Evolutionary conservation across 2,888 invertebrate genomes (phyloP).

Genomic region (Amiota minor): DNA sequence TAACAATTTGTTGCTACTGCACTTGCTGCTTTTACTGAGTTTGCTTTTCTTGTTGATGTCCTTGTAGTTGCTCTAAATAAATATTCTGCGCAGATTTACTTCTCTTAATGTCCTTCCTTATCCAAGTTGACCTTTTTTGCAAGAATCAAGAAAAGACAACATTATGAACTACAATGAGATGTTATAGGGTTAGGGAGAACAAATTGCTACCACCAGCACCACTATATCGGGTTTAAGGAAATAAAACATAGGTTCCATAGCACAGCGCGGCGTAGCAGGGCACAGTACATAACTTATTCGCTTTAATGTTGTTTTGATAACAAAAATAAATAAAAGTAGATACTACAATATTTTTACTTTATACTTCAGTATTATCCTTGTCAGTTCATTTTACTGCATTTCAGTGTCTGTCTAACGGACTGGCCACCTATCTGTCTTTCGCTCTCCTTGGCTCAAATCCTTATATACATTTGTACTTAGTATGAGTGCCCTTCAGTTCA

Average conservation of each 20-base stretch:
- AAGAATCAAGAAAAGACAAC: background rate
- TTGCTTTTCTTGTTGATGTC: background rate
- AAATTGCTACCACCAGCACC: too few relatives aligned
- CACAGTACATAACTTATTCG: background rate
- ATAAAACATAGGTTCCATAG: constrained; percentile 3
- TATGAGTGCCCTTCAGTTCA: background rate
- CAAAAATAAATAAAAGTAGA: background rate
- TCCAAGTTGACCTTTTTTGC: background rate
- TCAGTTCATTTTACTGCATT: background rate
- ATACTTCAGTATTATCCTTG: background rate
- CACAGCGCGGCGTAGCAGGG: too few relatives aligned
- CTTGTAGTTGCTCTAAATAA: background rate
- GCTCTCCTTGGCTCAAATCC: background rate
- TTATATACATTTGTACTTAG: background rate
- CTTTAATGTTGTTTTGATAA: constrained; percentile 9
- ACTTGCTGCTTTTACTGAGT: too few relatives aligned
- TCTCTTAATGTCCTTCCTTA: background rate
- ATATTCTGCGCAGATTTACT: background rate
- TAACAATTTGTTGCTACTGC: background rate
- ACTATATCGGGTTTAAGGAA: background rate
- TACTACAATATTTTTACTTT: background rate
- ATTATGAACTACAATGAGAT: background rate
- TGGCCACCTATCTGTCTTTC: background rate
- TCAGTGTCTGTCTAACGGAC: background rate
- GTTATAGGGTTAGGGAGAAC: too few relatives aligned